These are phyloP conservation scores for Saccostrea glomerata DNA, from an alignment of 1,140 invertebrate species.

Conservation along the genomic window DNA sequence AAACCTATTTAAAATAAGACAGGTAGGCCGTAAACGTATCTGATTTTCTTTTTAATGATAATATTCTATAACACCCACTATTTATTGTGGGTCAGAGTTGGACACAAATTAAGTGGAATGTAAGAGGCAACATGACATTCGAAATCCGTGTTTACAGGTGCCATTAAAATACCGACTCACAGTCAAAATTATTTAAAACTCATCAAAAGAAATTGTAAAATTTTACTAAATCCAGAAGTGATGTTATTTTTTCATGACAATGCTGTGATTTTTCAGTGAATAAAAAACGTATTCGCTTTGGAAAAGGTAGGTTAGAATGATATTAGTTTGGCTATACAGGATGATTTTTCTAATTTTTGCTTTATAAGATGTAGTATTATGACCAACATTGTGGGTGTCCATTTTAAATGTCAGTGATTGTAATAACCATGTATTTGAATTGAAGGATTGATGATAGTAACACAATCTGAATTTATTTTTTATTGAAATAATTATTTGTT, in stretches of 20 bases:
- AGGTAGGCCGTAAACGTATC: not conserved
- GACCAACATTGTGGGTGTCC: not conserved
- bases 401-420: not conserved
- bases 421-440: slow-evolving; percentile 1
- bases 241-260: not conserved
- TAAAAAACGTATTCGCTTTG: slow-evolving; percentile 25
- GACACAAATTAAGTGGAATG: not conserved
- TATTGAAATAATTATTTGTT: not conserved
- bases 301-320: slow-evolving; percentile 14
- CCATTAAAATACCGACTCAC: too few species aligned
- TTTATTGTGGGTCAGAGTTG: not conserved
- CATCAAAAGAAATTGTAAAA: not conserved
- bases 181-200: not conserved
- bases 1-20: not conserved
- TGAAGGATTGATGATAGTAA: not conserved
- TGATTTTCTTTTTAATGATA: not conserved
- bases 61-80: not conserved
- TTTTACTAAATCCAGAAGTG: not conserved
- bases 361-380: slow-evolving; percentile 19
- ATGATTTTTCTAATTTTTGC: slow-evolving; percentile 16
- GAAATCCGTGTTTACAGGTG: too few species aligned
- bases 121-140: not conserved
- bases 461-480: not conserved
- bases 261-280: slow-evolving; percentile 34
- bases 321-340: not conserved